phyloP scores from a whole-genome alignment of 2,113 vertebrate genomes.

The Strigops habroptila region DNA sequence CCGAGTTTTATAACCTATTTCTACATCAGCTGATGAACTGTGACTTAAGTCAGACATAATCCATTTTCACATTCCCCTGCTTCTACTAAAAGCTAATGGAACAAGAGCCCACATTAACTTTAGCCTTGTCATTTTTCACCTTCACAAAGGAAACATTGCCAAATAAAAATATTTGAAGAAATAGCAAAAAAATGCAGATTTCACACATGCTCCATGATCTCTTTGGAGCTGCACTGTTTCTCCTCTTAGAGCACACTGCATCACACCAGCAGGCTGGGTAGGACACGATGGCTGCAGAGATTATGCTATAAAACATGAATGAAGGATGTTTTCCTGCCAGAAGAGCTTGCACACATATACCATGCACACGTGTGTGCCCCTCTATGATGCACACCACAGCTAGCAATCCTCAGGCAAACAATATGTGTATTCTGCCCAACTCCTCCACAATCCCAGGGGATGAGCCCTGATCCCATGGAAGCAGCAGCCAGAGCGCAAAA shows the following conservation, averaged over 20 bases:
- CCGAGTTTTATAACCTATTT: background rate
- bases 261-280: background rate
- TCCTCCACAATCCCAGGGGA: background rate
- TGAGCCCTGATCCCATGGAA: background rate
- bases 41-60: background rate
- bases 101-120: background rate
- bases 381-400: rapidly evolving
- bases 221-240: background rate
- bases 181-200: background rate
- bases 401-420: background rate
- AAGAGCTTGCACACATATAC: background rate
- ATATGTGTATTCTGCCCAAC: rapidly evolving
- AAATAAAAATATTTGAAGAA: background rate
- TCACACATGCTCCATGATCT: rapidly evolving
- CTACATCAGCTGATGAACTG: background rate
- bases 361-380: rapidly evolving
- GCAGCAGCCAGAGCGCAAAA: background rate
- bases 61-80: background rate
- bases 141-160: background rate
- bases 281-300: background rate
- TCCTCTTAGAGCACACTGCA: background rate
- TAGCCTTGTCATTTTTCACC: background rate
- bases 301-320: background rate
- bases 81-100: background rate
- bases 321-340: background rate